Percentiles rank a stretch among this genome's conserved stretches.
Conservation (phyloP, 2,888 invertebrate species). For the Euphydryas editha region DNA sequence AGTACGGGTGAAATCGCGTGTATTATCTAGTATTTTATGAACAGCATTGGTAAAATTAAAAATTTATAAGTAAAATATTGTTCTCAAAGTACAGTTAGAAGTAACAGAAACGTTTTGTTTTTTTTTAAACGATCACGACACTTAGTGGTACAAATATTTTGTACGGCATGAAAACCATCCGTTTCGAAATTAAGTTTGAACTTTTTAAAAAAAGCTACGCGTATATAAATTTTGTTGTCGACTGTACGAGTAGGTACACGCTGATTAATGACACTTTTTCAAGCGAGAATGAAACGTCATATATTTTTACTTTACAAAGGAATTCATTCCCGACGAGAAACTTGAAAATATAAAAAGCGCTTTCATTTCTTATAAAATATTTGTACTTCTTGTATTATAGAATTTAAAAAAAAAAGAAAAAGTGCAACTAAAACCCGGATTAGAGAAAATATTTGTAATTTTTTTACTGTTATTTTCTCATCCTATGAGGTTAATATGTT, state of each 20-base stretch:
- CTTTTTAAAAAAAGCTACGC: neutral
- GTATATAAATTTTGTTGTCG: neutral
- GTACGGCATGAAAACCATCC: neutral
- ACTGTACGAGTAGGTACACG: neutral
- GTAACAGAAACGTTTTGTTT: neutral
- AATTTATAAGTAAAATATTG: no score
- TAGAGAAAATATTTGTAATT: no score
- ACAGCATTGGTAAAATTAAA: no score
- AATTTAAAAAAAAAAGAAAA: neutral
- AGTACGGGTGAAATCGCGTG: no score
- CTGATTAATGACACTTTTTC: conserved; percentile 2
- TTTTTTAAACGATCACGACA: neutral
- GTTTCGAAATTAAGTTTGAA: no score
- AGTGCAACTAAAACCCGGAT: neutral
- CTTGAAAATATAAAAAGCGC: neutral
- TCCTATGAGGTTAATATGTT: no score
- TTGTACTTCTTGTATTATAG: neutral
- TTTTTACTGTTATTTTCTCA: no score
- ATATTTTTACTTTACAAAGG: conserved; percentile 4
- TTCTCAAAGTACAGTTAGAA: no score
- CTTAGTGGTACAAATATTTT: neutral
- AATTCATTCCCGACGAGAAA: neutral
- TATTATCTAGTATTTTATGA: no score
- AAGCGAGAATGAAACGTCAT: neutral
- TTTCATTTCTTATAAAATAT: neutral